A percentile compares a stretch with the other conserved stretches of the same genome.
phyloP scores from a whole-genome alignment of 2,888 invertebrate species.

The Aromia moschata region DNA sequence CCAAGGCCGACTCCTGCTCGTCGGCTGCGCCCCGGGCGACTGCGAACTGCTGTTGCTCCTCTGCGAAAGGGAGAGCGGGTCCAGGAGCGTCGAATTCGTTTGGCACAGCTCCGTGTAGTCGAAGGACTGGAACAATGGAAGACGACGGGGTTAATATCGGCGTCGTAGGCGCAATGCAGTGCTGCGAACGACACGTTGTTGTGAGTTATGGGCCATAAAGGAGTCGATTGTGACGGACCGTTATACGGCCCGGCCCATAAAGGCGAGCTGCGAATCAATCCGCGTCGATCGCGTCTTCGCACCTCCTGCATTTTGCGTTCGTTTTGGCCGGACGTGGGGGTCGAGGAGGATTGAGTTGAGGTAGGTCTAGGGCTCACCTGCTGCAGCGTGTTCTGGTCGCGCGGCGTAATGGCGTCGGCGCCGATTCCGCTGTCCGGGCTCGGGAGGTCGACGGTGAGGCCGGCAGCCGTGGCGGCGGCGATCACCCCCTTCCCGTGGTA shows the following conservation, averaged over 20 bases:
- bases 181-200: slow-evolving; percentile 45
- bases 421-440: slow-evolving; percentile 97
- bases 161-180: slow-evolving; percentile 34
- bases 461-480: slow-evolving; percentile 78
- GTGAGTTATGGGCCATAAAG: slow-evolving; percentile 43
- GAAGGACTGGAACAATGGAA: slow-evolving; percentile 75
- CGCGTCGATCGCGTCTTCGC: slow-evolving; percentile 34
- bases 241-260: slow-evolving; percentile 31
- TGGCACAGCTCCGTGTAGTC: slow-evolving; percentile 93
- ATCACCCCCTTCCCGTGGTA: slow-evolving; percentile 80
- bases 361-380: slow-evolving; percentile 73
- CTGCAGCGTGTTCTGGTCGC: slow-evolving; percentile 88
- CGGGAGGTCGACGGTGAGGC: slow-evolving; percentile 91
- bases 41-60: slow-evolving; percentile 57
- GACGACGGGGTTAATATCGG: slow-evolving; percentile 3
- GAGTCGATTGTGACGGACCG: slow-evolving; percentile 24
- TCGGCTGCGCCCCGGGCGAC: slow-evolving; percentile 64
- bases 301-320: slow-evolving; percentile 35
- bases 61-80: slow-evolving; percentile 59
- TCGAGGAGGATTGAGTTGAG: slow-evolving; percentile 18
- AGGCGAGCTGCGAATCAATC: slow-evolving; percentile 38
- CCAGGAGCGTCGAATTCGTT: slow-evolving; percentile 59
- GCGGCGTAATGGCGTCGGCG: slow-evolving; percentile 90
- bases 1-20: slow-evolving; percentile 86
- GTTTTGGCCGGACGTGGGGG: slow-evolving; percentile 19